phyloP scores from a whole-genome alignment of 2,888 invertebrate genomes.

The Tanypteryx hageni region DNA sequence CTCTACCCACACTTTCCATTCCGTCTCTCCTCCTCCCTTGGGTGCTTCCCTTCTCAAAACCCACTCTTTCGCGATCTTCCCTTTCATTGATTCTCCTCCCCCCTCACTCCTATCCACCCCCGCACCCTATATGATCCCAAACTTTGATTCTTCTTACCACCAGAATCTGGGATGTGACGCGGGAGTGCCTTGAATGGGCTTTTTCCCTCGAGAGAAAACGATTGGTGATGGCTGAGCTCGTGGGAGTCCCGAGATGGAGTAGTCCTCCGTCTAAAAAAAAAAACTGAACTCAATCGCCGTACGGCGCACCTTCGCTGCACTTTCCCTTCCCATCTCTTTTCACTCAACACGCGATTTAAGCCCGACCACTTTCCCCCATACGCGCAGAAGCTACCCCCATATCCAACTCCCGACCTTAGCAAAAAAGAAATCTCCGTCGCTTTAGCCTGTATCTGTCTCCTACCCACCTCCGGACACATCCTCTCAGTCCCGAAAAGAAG shows the following conservation, averaged over 20 bases:
- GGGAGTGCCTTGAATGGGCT: not conserved
- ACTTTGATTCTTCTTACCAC: slow-evolving; percentile 43
- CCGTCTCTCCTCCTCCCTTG: not conserved
- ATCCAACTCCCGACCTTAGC: too few relatives aligned
- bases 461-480: too few relatives aligned
- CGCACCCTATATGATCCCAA: slow-evolving; percentile 12
- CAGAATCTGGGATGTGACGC: not conserved
- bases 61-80: too few relatives aligned
- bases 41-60: not conserved
- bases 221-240: not conserved
- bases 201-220: not conserved
- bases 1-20: slow-evolving; percentile 19
- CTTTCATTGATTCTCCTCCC: not conserved
- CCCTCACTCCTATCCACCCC: not conserved
- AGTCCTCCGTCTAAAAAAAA: not conserved
- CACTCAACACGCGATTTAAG: too few relatives aligned
- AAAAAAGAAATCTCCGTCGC: too few relatives aligned
- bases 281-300: not conserved
- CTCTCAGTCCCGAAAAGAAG: too few relatives aligned
- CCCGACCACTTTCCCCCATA: too few relatives aligned
- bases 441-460: too few relatives aligned
- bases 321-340: too few relatives aligned
- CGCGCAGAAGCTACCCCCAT: too few relatives aligned
- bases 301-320: not conserved
- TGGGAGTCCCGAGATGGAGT: not conserved